Percentiles rank a stretch among this genome's conserved stretches.
Evolutionary conservation across 2,797 vertebrate genomes (phyloP).

Genomic region (Betta splendens): DNA sequence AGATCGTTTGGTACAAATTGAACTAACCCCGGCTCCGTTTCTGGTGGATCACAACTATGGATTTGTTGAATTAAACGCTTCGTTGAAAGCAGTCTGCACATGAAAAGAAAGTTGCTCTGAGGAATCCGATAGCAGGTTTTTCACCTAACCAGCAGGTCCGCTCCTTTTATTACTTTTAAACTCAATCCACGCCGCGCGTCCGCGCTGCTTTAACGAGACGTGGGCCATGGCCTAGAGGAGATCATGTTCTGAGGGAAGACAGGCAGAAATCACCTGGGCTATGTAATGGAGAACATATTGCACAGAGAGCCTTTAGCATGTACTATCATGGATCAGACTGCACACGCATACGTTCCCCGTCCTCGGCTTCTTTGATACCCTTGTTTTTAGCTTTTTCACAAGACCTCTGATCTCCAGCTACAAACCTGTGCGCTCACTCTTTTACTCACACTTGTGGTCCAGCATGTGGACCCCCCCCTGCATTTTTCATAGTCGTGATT

Average conservation of each 20-base stretch:
- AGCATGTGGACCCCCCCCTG: constrained; percentile 15
- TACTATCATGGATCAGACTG: constrained; percentile 80
- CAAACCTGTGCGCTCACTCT: constrained; percentile 55
- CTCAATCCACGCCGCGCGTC: constrained; percentile 89
- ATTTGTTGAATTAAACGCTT: constrained; percentile 99
- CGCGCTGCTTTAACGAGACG: constrained; percentile 87
- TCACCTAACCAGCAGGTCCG: constrained; percentile 96
- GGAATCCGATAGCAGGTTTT: constrained; percentile 96
- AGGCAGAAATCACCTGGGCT: constrained; percentile 91
- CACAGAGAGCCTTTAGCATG: constrained; percentile 81
- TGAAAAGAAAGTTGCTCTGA: constrained; percentile 92
- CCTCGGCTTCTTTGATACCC: constrained; percentile 63
- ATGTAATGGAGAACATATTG: constrained; percentile 95
- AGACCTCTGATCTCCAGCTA: constrained; percentile 64
- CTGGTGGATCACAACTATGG: constrained; percentile 98
- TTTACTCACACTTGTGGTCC: constrained; percentile 59
- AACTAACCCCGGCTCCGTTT: constrained; percentile 97
- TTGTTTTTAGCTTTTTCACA: constrained; percentile 50
- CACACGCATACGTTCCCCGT: constrained; percentile 70
- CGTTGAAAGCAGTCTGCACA: constrained; percentile 97
- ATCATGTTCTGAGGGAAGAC: constrained; percentile 86
- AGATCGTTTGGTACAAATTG: constrained; percentile 99
- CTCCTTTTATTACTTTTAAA: constrained; percentile 98
- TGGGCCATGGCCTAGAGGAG: constrained; percentile 89
- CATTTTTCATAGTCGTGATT: constrained; percentile 10